A percentile compares a stretch with the other conserved stretches of the same genome.
Conservation (phyloP, 92 coral and sea anemone genomes). For the Ricordea florida region DNA sequence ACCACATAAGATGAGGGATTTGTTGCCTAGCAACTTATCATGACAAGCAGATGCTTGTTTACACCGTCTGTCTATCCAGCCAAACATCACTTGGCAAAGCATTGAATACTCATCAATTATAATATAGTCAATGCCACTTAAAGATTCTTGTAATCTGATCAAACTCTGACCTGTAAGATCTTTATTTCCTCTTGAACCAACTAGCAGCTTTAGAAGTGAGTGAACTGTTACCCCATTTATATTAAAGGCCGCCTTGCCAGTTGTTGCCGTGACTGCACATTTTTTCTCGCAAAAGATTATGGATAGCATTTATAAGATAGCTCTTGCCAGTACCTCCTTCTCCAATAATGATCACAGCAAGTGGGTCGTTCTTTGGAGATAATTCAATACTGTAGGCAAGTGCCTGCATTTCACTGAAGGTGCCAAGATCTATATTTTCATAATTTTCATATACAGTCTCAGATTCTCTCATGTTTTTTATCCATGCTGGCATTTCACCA, state of each 20-base stretch:
- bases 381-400: conserved; percentile 67
- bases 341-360: conserved; percentile 58
- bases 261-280: conserved; percentile 81
- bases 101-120: conserved; percentile 72
- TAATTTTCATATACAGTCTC: conserved; percentile 31
- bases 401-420: conserved; percentile 77
- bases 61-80: conserved; percentile 51
- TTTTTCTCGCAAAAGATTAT: conserved; percentile 46
- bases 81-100: conserved; percentile 69
- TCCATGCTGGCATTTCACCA: conserved; percentile 71
- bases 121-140: conserved; percentile 40
- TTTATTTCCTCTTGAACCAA: too few relatives aligned
- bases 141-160: conserved; percentile 41
- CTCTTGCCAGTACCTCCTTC: conserved; percentile 71
- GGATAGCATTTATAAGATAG: conserved; percentile 75
- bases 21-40: conserved; percentile 60
- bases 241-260: conserved; percentile 77
- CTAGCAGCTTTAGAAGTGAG: conserved; percentile 69
- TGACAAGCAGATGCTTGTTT: conserved; percentile 54
- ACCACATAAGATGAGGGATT: conserved; percentile 66
- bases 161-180: conserved; percentile 69
- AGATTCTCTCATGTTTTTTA: conserved; percentile 33
- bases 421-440: conserved; percentile 52
- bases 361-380: conserved; percentile 54
- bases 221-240: conserved; percentile 69